These are phyloP conservation scores for Ephialtes manifestator DNA, from an alignment of 2,888 invertebrate genomes.

Conservation along the genomic window DNA sequence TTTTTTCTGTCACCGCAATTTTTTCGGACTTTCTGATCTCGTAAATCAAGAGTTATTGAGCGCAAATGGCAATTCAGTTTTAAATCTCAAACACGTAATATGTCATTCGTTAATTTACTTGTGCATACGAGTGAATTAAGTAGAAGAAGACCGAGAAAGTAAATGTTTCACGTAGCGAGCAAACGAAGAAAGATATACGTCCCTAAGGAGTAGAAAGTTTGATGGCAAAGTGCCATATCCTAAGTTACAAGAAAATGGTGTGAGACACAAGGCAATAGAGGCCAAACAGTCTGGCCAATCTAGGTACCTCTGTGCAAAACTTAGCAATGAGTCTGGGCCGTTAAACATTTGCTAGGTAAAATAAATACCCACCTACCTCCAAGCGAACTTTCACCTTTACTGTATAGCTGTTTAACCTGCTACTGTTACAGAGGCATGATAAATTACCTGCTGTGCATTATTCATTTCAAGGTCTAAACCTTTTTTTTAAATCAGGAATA, in stretches of 20 bases:
- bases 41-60: not conserved
- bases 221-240: conserved; percentile 10
- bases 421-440: not conserved
- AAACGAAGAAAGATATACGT: conserved; percentile 7
- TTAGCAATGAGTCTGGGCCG: conserved; percentile 3
- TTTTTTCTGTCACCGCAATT: too few species aligned
- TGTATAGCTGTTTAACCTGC: not conserved
- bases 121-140: conserved; percentile 21
- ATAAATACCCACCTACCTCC: not conserved
- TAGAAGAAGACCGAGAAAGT: not conserved
- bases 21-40: not conserved
- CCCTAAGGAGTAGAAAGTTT: conserved; percentile 11
- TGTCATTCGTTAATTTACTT: conserved; percentile 2
- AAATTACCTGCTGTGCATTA: conserved; percentile 12
- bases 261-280: conserved; percentile 2
- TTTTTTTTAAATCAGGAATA: not conserved
- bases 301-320: conserved; percentile 2
- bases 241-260: not conserved
- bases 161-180: not conserved
- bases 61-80: not conserved
- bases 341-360: conserved; percentile 14
- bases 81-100: not conserved
- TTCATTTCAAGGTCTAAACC: conserved; percentile 42
- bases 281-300: conserved; percentile 2
- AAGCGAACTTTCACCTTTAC: not conserved